Conservation (phyloP, 2,113 vertebrate genomes). For the Dipodomys stephensi region DNA sequence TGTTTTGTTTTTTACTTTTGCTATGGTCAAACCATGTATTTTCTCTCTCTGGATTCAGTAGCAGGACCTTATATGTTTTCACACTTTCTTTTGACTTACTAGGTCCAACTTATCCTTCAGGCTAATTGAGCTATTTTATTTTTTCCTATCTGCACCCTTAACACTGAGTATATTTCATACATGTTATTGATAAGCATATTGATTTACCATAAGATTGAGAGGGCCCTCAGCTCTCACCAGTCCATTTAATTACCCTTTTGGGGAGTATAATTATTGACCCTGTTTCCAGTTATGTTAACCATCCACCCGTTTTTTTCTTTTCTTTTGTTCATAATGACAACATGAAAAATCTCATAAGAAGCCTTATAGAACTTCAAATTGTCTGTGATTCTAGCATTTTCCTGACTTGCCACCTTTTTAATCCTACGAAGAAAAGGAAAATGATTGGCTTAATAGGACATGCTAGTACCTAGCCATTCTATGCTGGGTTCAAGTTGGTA, state of each 20-base stretch:
- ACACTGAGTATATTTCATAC: not conserved
- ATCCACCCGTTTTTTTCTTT: not conserved
- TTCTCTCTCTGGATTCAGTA: not conserved
- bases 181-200: not conserved
- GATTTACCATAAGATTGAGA: not conserved
- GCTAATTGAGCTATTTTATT: constrained; percentile 1
- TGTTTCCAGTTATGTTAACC: not conserved
- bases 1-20: not conserved
- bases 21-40: not conserved
- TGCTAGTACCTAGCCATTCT: not conserved
- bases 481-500: not conserved
- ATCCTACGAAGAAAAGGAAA: not conserved
- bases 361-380: not conserved
- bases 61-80: not conserved
- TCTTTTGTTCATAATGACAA: constrained; percentile 4
- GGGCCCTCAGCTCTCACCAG: not conserved
- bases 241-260: not conserved
- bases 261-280: not conserved
- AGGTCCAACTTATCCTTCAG: not conserved
- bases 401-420: not conserved
- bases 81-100: not conserved
- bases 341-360: constrained; percentile 3
- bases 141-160: not conserved
- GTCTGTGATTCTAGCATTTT: not conserved
- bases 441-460: not conserved